Conservation (phyloP, 2,888 invertebrate species). For the Autographa gamma region DNA sequence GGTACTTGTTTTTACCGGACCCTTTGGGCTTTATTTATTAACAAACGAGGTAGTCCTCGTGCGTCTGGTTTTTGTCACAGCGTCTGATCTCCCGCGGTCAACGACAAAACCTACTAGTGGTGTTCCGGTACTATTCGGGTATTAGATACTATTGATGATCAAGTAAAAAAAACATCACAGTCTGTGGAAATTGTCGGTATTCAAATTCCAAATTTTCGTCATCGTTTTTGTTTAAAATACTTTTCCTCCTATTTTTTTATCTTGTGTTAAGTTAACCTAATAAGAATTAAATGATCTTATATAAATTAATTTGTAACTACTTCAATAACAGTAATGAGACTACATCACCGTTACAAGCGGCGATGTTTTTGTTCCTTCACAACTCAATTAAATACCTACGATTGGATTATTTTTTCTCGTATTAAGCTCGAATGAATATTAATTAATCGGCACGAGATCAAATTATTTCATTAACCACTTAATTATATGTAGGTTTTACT, state of each 20-base stretch:
- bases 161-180: no score
- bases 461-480: no score
- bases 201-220: no score
- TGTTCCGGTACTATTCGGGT: background rate
- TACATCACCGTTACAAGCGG: conserved; percentile 6
- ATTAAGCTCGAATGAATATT: background rate
- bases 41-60: conserved; percentile 38
- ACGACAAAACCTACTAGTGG: conserved; percentile 41
- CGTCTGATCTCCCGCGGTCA: conserved; percentile 57
- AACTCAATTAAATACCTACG: conserved; percentile 34
- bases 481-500: no score
- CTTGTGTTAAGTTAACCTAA: no score
- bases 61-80: conserved; percentile 63
- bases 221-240: no score
- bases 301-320: background rate
- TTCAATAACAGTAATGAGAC: conserved; percentile 5
- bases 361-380: conserved; percentile 39
- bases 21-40: conserved; percentile 48
- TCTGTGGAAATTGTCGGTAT: no score
- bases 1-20: conserved; percentile 24
- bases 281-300: no score
- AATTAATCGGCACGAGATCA: background rate
- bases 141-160: conserved; percentile 8
- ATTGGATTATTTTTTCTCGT: background rate
- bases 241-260: no score